Percentiles rank a stretch among this genome's conserved stretches.
Evolutionary conservation across 2,888 invertebrate genomes (phyloP).

Genomic region (Perizoma flavofasciatum): DNA sequence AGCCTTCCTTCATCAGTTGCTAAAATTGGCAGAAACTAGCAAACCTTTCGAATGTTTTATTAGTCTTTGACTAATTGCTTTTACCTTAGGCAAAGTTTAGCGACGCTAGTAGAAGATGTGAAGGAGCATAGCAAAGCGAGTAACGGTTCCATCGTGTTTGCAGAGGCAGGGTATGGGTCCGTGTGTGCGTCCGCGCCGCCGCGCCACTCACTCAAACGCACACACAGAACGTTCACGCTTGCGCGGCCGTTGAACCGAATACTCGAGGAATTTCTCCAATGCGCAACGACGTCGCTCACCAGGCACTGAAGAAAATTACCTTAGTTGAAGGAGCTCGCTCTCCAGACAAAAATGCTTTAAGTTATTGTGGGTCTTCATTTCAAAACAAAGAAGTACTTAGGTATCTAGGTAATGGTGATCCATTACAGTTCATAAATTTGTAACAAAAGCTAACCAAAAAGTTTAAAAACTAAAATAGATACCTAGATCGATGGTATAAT

Average conservation of each 20-base stretch:
- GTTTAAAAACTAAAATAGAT: too few relatives aligned
- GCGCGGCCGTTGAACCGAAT: constrained; percentile 82
- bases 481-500: not conserved
- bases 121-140: constrained; percentile 61
- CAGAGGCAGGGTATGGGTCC: constrained; percentile 63
- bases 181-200: constrained; percentile 70
- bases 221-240: constrained; percentile 66
- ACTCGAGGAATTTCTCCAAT: constrained; percentile 81
- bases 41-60: constrained; percentile 12
- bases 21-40: not conserved
- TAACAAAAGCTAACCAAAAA: too few relatives aligned
- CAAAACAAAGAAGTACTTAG: too few relatives aligned
- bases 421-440: too few relatives aligned
- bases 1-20: constrained; percentile 5
- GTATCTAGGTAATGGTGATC: too few relatives aligned
- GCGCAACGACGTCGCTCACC: constrained; percentile 61
- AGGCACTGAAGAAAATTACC: constrained; percentile 72
- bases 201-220: constrained; percentile 64
- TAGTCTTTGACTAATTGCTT: constrained; percentile 27
- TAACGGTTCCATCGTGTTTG: constrained; percentile 80
- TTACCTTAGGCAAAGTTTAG: constrained; percentile 35
- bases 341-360: not conserved
- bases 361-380: too few relatives aligned
- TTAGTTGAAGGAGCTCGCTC: constrained; percentile 38
- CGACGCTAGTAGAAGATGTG: constrained; percentile 62